Base-by-base conservation (phyloP, 1,140 invertebrate species). In the Lysiphlebus fabarum region DNA sequence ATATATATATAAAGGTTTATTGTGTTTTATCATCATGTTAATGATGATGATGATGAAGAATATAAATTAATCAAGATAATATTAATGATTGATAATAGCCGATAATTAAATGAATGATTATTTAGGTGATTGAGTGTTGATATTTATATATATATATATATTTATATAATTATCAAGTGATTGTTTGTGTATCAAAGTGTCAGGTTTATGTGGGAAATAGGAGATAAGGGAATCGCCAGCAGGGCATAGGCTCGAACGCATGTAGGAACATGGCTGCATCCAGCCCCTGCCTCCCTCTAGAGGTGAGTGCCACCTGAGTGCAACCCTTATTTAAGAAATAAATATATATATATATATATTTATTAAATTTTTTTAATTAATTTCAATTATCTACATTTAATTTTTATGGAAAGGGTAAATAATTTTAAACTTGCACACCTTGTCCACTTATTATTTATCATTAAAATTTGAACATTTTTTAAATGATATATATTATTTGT, bases 221-320 rank as follows among this genome's bases (percentile, higher is more conserved):
- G 41, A 60, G 42, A 41, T 53, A 69, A 69, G 69, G 62, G 67
- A 65, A 75, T 76, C 72, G 74, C 73, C 73, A 77, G 65, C 76
- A 69, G 73, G 76, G 73, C 76, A 72, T 71, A 76, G 75, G 73
- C 72, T 75, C 71, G 76, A 77, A 76, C 75, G 76, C 76, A 79
- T 79, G 77, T 79, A 78, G 77, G 78, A 78, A 78, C 73, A 79
- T 79, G 77, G 77, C 77, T 74, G 76, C 75, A 73, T 73, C 72
- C 74, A 76, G 75, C 72, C 72, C 76, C 77, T 78, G 76, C 77
- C 77, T 77, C 76, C 78, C 76, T 74, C 71, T 79, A 79, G 76
- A 80, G 78, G 78, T 80, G 72, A 78, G 78, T 73, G 58, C 57
- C 58, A 62, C 59, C 62, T 59, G 59, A 65, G 56, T 57, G 65